A percentile compares a stretch with the other conserved stretches of the same genome.
These are phyloP conservation scores for Drosophila miranda DNA, from an alignment of 1,140 invertebrate species.

Conservation along the genomic window DNA sequence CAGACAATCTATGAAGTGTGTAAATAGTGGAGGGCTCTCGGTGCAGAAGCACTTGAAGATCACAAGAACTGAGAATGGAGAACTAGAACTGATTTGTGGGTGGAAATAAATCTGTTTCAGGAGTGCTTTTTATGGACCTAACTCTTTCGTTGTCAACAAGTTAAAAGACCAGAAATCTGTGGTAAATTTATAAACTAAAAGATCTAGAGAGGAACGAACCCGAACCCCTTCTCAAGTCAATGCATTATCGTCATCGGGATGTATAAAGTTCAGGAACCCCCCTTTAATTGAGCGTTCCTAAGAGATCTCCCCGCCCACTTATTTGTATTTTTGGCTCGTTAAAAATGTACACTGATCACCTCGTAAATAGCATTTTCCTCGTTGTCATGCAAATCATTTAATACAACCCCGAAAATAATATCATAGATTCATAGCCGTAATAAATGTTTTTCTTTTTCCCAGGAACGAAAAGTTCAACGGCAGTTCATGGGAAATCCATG, in stretches of 20 bases:
- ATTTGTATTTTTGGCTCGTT: not conserved
- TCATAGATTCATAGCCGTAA: conserved; percentile 7
- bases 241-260: no score
- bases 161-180: not conserved
- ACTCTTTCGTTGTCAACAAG: not conserved
- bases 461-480: conserved; percentile 49
- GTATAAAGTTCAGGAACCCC: no score
- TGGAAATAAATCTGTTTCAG: not conserved
- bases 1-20: conserved; percentile 14
- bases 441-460: conserved; percentile 14
- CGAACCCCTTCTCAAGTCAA: no score
- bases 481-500: conserved; percentile 53
- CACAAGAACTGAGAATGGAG: not conserved
- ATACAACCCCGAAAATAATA: conserved; percentile 11
- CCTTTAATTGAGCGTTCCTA: no score
- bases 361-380: not conserved
- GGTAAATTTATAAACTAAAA: no score
- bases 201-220: no score
- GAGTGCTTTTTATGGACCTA: not conserved
- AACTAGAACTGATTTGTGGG: not conserved
- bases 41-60: not conserved
- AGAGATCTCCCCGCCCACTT: not conserved
- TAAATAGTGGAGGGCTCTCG: not conserved
- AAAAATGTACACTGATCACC: conserved; percentile 3
- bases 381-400: conserved; percentile 25